These are phyloP conservation scores for Patiria pectinifera DNA, from an alignment of 53 echinoderm and acorn worm genomes.

Conservation along the genomic window DNA sequence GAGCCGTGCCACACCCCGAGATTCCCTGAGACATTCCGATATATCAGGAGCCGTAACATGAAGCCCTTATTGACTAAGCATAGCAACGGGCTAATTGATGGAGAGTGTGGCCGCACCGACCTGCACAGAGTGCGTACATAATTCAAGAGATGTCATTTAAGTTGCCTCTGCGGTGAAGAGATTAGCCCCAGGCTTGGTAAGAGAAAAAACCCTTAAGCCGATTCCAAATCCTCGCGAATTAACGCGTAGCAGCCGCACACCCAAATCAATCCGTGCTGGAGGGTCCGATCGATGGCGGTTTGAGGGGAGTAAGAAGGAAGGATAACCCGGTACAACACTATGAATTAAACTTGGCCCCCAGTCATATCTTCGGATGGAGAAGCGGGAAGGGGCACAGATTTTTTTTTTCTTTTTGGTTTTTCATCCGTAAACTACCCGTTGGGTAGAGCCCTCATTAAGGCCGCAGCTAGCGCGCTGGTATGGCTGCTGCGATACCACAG, in stretches of 20 bases:
- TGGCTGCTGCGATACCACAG: constrained; percentile 33
- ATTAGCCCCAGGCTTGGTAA: constrained; percentile 27
- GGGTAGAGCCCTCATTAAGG: constrained; percentile 18
- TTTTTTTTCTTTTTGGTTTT: constrained; percentile 8
- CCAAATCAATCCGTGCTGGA: constrained; percentile 64
- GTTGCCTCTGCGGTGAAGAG: constrained; percentile 42
- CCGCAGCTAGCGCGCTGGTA: neutral
- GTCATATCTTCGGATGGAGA: constrained; percentile 43
- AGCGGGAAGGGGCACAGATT: constrained; percentile 11
- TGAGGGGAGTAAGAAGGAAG: constrained; percentile 21
- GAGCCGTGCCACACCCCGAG: constrained; percentile 5
- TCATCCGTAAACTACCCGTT: constrained; percentile 31
- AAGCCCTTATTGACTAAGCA: neutral
- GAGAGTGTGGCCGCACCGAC: constrained; percentile 3
- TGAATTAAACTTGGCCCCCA: constrained; percentile 54
- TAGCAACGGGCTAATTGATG: constrained; percentile 52
- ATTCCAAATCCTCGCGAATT: constrained; percentile 48
- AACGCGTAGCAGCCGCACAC: constrained; percentile 33
- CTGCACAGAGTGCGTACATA: constrained; percentile 3
- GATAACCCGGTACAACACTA: constrained; percentile 52
- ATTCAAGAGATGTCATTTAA: constrained; percentile 62
- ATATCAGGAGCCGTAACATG: constrained; percentile 19
- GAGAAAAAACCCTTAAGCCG: constrained; percentile 40
- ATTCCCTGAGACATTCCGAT: constrained; percentile 48
- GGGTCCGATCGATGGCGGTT: constrained; percentile 59